phyloP scores from a whole-genome alignment of 2,888 invertebrate genomes.

The Fragum fragum region DNA sequence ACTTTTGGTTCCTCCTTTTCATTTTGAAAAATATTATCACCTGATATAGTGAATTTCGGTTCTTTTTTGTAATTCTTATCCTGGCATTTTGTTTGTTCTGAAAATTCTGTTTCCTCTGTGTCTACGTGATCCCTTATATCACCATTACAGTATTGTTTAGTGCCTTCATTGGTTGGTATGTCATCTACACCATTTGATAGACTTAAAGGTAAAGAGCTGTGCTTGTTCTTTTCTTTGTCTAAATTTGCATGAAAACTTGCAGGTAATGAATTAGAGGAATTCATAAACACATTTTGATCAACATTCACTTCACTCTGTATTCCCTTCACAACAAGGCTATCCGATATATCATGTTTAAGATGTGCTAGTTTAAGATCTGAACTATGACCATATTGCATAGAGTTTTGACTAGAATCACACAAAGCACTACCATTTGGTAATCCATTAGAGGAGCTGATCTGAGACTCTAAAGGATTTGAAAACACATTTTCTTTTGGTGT shows the following conservation, averaged over 20 bases:
- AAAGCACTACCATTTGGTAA: slow-evolving; percentile 17
- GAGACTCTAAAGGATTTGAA: slow-evolving; percentile 54
- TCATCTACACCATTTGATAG: slow-evolving; percentile 32
- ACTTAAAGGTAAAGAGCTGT: slow-evolving; percentile 50
- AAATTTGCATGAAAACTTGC: slow-evolving; percentile 45
- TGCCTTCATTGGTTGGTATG: not conserved
- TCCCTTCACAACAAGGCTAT: not conserved
- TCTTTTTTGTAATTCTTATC: not conserved
- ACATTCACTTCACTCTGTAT: not conserved
- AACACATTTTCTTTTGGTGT: slow-evolving; percentile 62
- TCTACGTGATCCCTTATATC: not conserved
- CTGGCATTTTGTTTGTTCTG: not conserved
- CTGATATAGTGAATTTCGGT: not conserved
- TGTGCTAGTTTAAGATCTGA: slow-evolving; percentile 42
- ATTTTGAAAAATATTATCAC: not conserved
- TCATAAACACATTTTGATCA: not conserved
- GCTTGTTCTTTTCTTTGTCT: slow-evolving; percentile 8
- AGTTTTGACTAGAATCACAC: slow-evolving; percentile 35
- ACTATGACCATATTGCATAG: slow-evolving; percentile 51
- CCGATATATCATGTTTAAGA: slow-evolving; percentile 47
- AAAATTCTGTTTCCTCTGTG: not conserved
- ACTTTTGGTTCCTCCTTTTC: slow-evolving; percentile 34
- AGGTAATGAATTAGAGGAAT: slow-evolving; percentile 48
- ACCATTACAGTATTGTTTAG: not conserved
- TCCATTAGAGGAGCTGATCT: slow-evolving; percentile 24